Conservation (phyloP, 2,797 vertebrate species). For the Cetoscarus ocellatus region DNA sequence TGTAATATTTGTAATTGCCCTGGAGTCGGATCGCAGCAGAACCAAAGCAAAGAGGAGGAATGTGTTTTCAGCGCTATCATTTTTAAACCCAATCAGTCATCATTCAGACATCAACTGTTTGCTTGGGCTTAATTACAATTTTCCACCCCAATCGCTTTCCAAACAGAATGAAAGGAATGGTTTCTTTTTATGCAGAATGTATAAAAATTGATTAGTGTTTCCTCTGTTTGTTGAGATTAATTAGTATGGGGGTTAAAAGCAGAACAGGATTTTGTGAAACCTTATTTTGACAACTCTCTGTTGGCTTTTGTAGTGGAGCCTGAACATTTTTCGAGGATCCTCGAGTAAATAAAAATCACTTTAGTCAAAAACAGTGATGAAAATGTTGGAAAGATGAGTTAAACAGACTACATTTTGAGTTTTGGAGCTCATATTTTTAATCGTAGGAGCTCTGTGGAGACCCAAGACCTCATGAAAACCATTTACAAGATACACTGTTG, state of each 20-base stretch:
- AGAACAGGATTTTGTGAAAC: constrained; percentile 4
- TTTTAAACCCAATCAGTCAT: constrained; percentile 8
- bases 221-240: constrained; percentile 10
- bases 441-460: not conserved
- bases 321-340: not conserved
- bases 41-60: constrained; percentile 24
- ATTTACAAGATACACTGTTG: no score
- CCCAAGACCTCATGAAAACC: not conserved
- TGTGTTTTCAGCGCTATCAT: constrained; percentile 11
- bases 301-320: not conserved
- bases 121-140: constrained; percentile 16
- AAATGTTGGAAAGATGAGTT: not conserved
- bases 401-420: not conserved
- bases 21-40: constrained; percentile 16
- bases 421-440: constrained; percentile 2
- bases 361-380: not conserved
- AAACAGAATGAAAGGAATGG: not conserved
- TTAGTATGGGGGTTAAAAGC: not conserved
- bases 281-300: constrained; percentile 3
- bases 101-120: constrained; percentile 22
- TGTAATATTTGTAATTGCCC: constrained; percentile 46
- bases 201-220: constrained; percentile 11
- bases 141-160: not conserved
- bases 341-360: not conserved
- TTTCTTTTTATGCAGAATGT: not conserved